Base-by-base conservation (phyloP, 2,797 vertebrate species). In the Mionectes olivaceus region DNA sequence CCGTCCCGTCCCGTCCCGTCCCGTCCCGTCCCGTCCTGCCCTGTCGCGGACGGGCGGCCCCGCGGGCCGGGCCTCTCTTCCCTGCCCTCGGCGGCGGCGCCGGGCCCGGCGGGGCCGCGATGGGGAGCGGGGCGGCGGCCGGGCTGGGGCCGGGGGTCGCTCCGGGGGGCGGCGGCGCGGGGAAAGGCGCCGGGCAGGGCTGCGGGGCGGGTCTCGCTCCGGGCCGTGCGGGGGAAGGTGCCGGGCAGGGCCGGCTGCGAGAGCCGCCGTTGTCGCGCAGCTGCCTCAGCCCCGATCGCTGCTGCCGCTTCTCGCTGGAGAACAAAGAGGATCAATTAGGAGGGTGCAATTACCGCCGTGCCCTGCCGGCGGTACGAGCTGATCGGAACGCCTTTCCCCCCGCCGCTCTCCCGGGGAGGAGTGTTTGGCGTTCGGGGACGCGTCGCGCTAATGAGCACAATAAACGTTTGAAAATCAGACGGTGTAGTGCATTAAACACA, bases 271-370 rank as follows among this genome's bases (percentile, higher is more conserved):
- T 32, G 32, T 75, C 6, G 80, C 49, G 69, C 65, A 30, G 94
- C 18, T 56, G 78, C 67, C 67, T 69, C 79, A 4, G 90, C 64
- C 83, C 41, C 35, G 50, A 30, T 30, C 49, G 52, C 90, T 83
- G 56, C 74, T 3, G 78, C 74, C 4, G 83, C 65, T 87, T 9
- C 35, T 11, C 22, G 32, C 0, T 2, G 57, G 53, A 64, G 92
- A 90, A 90, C 95, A 94, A 95, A 95, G 95, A 77, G 86, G 86
- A 64, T 89, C 83, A 50, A 28, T 86, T 63, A 44, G 35, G 94
- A 33, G 76, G 2, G 76, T 60, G 93, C 86, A 10, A 3, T 47
- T 35, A 24, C 2, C 14, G 77, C 64, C 56, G 65, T 7, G 57
- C 52, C 30, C 57, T 47, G 79, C 46, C 59, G 22, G 60, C 57